Evolutionary conservation across 1,140 invertebrate species (phyloP), one percentile per base, ranked within the genome.

Genomic region (Eriosoma lanigerum): DNA sequence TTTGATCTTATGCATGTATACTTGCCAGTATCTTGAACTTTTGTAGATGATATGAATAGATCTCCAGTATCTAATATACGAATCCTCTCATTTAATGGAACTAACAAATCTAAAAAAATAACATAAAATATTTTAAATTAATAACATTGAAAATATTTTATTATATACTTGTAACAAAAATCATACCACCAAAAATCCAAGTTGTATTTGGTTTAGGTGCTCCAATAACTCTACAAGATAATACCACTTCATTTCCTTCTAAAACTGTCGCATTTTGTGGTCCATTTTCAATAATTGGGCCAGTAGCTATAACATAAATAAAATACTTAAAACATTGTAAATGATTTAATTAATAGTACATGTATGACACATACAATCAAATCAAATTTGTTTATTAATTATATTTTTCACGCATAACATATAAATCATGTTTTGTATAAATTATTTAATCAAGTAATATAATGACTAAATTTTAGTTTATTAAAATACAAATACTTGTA

Each of bases 1-100:
- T 98, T 98, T 32, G 92, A 89, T 81, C 95, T 89, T 66, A 93
- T 88, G 85, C 96, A 98, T 12, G 92, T 93, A 85, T 98, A 98
- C 84, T 93, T 91, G 58, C 96, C 96, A 82, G 91, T 91, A 85
- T 98, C 96, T 29, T 88, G 87, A 82, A 91, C 89, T 81, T 92
- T 91, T 6, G 94, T 92, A 68, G 93, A 91, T n/a, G 95, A 93
- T 81, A 98, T 92, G 81, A 96, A 86, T 83, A 97, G 89, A 87
- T 94, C 93, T 13, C 95, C 94, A 82, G 90, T 91, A 68, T 95
- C 93, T 78, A 95, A 54, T n/a, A 81, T 54, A 0, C 62, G 64
- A 29, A 68, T 54, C 21, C 46, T 70, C 6, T 66, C 78, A 54
- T 81, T 81, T 32, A 60, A 60, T 8, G 54, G 15, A 44, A 66